These are phyloP conservation scores for Hylaea fasciaria DNA, from an alignment of 2,888 invertebrate genomes.

Conservation along the genomic window DNA sequence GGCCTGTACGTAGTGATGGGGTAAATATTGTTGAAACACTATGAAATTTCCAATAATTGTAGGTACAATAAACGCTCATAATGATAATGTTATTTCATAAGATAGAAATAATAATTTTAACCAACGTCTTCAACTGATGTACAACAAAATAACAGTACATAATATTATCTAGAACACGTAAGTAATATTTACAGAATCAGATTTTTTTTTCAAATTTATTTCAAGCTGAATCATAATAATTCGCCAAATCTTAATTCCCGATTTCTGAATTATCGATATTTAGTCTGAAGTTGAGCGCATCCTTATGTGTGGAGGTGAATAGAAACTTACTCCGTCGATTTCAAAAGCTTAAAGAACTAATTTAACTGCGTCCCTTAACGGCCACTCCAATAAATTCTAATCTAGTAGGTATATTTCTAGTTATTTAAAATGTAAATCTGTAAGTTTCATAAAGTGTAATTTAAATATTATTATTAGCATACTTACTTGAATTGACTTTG, in stretches of 20 bases:
- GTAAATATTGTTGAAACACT: not conserved
- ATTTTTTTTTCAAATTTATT: too few species aligned
- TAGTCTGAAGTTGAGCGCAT: constrained; percentile 12
- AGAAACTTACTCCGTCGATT: constrained; percentile 78
- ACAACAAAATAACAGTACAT: too few species aligned
- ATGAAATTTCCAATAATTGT: too few species aligned
- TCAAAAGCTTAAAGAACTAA: constrained; percentile 81
- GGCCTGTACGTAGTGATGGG: constrained; percentile 30
- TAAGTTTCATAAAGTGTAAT: constrained; percentile 32
- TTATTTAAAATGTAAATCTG: constrained; percentile 49
- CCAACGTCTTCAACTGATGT: too few species aligned
- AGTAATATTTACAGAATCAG: too few species aligned
- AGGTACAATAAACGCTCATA: too few species aligned
- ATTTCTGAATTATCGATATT: constrained; percentile 13
- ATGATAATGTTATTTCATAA: too few species aligned
- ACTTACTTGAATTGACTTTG: constrained; percentile 14
- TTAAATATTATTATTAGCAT: constrained; percentile 5
- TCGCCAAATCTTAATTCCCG: too few species aligned
- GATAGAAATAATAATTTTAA: too few species aligned
- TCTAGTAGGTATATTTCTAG: constrained; percentile 52
- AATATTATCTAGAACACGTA: too few species aligned
- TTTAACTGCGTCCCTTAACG: constrained; percentile 80
- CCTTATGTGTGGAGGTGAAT: constrained; percentile 41
- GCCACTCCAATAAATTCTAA: constrained; percentile 79
- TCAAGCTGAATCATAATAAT: too few species aligned